Conservation (phyloP, 1,140 invertebrate species). For the Phthorimaea operculella region DNA sequence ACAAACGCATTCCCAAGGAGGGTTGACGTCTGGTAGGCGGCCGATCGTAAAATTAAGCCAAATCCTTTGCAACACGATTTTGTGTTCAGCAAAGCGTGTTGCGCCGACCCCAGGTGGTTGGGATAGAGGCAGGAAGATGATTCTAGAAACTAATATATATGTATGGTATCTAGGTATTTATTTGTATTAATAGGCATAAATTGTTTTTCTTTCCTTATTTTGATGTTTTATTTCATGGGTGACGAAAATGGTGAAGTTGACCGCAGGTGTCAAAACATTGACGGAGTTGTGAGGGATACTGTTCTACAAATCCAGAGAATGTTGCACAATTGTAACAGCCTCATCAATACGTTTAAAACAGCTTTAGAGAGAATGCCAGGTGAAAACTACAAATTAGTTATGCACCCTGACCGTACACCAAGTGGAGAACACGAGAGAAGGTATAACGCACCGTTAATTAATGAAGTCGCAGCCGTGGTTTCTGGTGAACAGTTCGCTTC, state of each 20-base stretch:
- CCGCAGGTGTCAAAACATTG: slow-evolving; percentile 21
- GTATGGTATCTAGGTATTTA: no score
- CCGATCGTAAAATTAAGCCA: no score
- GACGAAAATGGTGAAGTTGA: slow-evolving; percentile 20
- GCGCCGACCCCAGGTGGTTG: no score
- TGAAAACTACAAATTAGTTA: slow-evolving; percentile 26
- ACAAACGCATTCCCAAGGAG: no score
- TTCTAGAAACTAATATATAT: no score
- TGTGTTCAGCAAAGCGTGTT: no score
- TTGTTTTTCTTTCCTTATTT: no score
- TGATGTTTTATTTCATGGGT: slow-evolving; percentile 54
- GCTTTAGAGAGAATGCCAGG: slow-evolving; percentile 25
- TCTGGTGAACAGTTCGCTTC: slow-evolving; percentile 23
- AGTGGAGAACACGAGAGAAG: slow-evolving; percentile 22
- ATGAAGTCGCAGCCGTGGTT: slow-evolving; percentile 28
- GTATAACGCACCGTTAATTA: slow-evolving; percentile 23
- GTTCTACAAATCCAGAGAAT: slow-evolving; percentile 26
- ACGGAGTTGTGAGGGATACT: slow-evolving; percentile 20
- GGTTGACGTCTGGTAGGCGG: no score
- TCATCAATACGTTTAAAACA: slow-evolving; percentile 27
- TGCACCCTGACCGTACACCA: slow-evolving; percentile 22
- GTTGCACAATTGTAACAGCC: slow-evolving; percentile 20
- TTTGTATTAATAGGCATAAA: no score
- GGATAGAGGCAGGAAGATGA: no score
- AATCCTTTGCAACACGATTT: no score